Evolutionary conservation across 2,797 vertebrate species (phyloP).

Genomic region (Staurois parvus): DNA sequence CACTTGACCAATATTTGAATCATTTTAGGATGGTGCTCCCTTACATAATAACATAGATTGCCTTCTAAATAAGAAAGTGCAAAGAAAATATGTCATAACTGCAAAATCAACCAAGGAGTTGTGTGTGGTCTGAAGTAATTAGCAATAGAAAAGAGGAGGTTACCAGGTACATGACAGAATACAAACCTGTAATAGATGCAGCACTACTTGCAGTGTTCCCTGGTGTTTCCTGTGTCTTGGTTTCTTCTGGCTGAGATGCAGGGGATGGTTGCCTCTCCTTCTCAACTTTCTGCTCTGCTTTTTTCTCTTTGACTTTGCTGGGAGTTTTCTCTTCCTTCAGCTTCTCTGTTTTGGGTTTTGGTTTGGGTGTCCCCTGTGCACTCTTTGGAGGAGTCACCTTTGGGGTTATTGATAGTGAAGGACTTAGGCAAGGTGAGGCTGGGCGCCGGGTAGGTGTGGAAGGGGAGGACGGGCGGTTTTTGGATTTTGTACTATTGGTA

Average conservation of each 20-base stretch:
- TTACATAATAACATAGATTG: too few relatives aligned
- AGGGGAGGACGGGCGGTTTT: conserved; percentile 84
- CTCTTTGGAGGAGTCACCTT: conserved; percentile 68
- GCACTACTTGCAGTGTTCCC: conserved; percentile 15
- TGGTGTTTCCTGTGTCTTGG: neutral
- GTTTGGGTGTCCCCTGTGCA: conserved; percentile 28
- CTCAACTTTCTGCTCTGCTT: conserved; percentile 36
- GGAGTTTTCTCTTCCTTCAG: conserved; percentile 50
- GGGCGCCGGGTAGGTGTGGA: conserved; percentile 79
- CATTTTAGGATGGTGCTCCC: too few relatives aligned
- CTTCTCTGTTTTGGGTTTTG: conserved; percentile 47
- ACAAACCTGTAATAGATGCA: conserved; percentile 69
- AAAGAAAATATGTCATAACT: too few relatives aligned
- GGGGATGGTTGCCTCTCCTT: conserved; percentile 33
- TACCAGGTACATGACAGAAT: conserved; percentile 6
- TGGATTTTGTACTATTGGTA: conserved; percentile 80
- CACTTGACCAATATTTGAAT: too few relatives aligned
- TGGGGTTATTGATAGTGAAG: conserved; percentile 68
- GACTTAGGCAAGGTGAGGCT: conserved; percentile 78
- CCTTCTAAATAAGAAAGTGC: too few relatives aligned
- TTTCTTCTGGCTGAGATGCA: conserved; percentile 20
- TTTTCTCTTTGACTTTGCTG: conserved; percentile 42
- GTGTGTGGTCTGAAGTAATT: neutral
- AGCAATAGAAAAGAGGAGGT: neutral
- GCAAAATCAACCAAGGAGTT: too few relatives aligned